These are phyloP conservation scores for Adineta ricciae DNA, from an alignment of 2,888 invertebrate genomes.

Conservation along the genomic window DNA sequence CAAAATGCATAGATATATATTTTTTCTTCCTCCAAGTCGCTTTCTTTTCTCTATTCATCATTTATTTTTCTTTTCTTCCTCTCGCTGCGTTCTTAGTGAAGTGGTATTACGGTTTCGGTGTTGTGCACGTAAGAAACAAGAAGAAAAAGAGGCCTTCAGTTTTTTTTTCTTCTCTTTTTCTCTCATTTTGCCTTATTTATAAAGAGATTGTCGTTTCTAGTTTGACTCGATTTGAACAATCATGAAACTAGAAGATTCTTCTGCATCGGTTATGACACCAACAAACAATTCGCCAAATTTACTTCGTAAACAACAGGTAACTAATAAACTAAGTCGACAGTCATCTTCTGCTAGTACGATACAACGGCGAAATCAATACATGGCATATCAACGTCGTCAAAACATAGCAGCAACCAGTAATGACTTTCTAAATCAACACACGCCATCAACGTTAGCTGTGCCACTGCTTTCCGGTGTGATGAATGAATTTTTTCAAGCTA, in stretches of 20 bases:
- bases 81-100: neutral
- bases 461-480: slow-evolving; percentile 62
- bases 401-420: neutral
- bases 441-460: neutral
- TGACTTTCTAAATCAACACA: neutral
- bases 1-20: neutral
- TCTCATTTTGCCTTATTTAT: neutral
- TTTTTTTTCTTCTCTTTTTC: neutral
- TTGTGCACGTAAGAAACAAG: neutral
- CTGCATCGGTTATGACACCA: neutral
- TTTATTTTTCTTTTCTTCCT: neutral
- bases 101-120: neutral
- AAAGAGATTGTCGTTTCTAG: neutral
- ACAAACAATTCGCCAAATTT: neutral
- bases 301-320: neutral
- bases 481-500: slow-evolving; percentile 79
- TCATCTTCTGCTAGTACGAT: neutral
- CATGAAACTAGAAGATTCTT: neutral
- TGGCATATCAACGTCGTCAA: neutral
- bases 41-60: neutral
- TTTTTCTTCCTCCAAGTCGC: neutral
- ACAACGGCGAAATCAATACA: neutral
- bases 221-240: neutral
- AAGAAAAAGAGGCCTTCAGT: neutral
- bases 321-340: neutral